Percentiles rank a stretch among this genome's conserved stretches.
Evolutionary conservation across 2,113 vertebrate species (phyloP).

Genomic region (Catagonus wagneri): DNA sequence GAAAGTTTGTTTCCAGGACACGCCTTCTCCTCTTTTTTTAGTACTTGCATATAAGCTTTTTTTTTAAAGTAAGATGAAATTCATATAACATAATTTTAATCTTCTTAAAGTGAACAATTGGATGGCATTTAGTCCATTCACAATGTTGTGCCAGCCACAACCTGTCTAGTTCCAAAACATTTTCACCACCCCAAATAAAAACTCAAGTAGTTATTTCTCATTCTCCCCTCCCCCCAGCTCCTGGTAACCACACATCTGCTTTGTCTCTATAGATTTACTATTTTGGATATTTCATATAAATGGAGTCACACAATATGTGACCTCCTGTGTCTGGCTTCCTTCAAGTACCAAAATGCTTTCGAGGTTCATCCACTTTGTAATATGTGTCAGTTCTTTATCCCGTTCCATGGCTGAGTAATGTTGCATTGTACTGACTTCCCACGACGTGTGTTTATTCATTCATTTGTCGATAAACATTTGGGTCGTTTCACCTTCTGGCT

Average conservation of each 20-base stretch:
- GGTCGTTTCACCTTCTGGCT: not conserved
- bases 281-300: not conserved
- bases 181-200: not conserved
- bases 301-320: not conserved
- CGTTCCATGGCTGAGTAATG: not conserved
- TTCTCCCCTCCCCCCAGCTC: not conserved
- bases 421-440: not conserved
- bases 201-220: not conserved
- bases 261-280: not conserved
- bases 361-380: not conserved
- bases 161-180: not conserved
- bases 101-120: not conserved
- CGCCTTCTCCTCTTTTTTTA: not conserved
- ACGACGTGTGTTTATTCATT: not conserved
- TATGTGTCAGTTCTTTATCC: not conserved
- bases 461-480: not conserved
- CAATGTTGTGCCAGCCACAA: fast-evolving
- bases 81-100: not conserved
- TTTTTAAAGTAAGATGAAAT: not conserved
- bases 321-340: not conserved
- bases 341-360: not conserved
- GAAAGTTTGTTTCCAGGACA: not conserved
- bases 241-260: not conserved
- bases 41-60: not conserved
- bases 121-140: not conserved